Evolutionary conservation across 2,888 invertebrate species (phyloP), one percentile per base, ranked within the genome.

Genomic region (Euphydryas editha): DNA sequence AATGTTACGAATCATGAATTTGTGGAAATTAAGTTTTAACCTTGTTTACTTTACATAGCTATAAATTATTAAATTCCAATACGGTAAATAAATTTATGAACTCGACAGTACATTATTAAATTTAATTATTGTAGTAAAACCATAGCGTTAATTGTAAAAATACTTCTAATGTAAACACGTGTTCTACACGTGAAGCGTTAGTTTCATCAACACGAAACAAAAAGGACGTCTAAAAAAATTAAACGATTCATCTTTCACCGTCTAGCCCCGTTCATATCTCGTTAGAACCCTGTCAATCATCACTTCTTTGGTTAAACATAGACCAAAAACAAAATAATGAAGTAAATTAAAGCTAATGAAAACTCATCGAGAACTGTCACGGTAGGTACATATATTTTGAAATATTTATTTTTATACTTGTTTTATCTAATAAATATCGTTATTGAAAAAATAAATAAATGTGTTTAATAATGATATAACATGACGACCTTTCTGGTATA

Each of bases 271-370:
- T 58, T 62, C 55, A 58, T 46, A 60, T 65, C 42, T 58, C 65
- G 49, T 67, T 61, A 74, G 67, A 72, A 72, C 72, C 67, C 63
- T 81, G 84, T 86, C 85, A 82, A 86, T 86, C 84, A 80, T 76
- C 77, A 76, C 78, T 78, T 82, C 78, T 78, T 81, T 78, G 79
- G 80, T 82, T 86, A 84, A 81, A 82, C 81, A 82, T 82, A 81
- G 81, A 82, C 77, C 76, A 73, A 69, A 74, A 68, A 73, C 46
- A 57, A 62, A 49, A 49, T 51, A 24, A 39, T 49, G 42, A 49
- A 49, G 62, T 24, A 44, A 17, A 57, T 42, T 57, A 42, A n/a
- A 56, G 18, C 13, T 51, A 21, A 51, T 24, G 49, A n/a, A 8
- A 36, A 54, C 15, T 15, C 36, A 30, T 21, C 13, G 51, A 51